Evolutionary conservation across 2,113 vertebrate species (phyloP).

Genomic region (Menura novaehollandiae): DNA sequence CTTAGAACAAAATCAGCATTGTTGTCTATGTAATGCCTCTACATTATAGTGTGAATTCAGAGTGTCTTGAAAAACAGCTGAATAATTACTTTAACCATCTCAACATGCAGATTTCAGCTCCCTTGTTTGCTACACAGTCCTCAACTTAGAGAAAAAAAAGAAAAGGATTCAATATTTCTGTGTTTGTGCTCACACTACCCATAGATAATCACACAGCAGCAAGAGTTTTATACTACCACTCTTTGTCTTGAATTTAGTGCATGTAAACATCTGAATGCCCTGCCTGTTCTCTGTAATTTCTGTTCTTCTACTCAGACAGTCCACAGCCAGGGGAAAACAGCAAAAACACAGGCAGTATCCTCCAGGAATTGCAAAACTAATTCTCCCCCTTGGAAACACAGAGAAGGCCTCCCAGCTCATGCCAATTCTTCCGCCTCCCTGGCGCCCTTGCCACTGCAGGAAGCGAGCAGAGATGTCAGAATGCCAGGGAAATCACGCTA

Average conservation of each 20-base stretch:
- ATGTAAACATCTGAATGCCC: neutral
- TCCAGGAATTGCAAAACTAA: neutral
- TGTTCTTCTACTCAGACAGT: neutral
- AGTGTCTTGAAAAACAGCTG: neutral
- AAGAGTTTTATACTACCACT: neutral
- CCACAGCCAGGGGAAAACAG: neutral
- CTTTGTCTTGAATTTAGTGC: neutral
- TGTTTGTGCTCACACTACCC: neutral
- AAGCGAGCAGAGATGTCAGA: neutral
- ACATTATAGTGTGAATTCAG: neutral
- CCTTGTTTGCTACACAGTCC: neutral
- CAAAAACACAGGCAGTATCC: neutral
- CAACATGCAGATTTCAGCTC: neutral
- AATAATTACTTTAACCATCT: neutral
- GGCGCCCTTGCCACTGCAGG: accelerated
- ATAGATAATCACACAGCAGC: neutral
- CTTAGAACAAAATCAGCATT: neutral
- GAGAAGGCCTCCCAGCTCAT: accelerated
- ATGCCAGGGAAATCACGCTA: accelerated
- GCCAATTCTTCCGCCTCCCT: neutral
- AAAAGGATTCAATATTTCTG: neutral
- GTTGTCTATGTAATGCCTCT: neutral
- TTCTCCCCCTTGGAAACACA: neutral
- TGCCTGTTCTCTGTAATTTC: neutral
- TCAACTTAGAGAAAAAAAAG: neutral